A percentile compares a stretch with the other conserved stretches of the same genome.
Conservation (phyloP, 2,888 invertebrate genomes). For the Metallyticus violacea region DNA sequence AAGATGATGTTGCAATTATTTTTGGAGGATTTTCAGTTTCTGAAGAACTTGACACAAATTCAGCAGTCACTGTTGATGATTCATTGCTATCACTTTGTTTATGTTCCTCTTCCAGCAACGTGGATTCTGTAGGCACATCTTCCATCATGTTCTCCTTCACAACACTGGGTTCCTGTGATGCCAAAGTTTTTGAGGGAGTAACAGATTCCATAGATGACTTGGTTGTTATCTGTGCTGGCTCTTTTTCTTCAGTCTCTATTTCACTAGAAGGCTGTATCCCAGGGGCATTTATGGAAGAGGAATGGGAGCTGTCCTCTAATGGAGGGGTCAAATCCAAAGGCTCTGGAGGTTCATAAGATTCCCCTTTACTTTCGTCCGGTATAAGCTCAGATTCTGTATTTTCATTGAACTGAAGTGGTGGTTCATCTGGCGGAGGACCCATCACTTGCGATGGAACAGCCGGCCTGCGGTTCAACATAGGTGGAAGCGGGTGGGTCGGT, state of each 20-base stretch:
- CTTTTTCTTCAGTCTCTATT: neutral
- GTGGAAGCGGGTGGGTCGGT: neutral
- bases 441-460: neutral
- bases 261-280: neutral
- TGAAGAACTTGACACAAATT: neutral
- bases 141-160: neutral
- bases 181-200: neutral
- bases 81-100: neutral
- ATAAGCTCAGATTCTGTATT: neutral
- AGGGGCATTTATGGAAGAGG: neutral
- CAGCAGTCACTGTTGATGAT: neutral
- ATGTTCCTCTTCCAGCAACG: neutral
- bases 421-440: neutral
- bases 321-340: neutral
- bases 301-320: neutral
- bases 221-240: neutral
- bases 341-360: neutral
- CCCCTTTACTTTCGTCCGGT: neutral
- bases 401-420: neutral
- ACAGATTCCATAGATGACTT: neutral
- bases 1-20: conserved; percentile 24
- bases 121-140: neutral
- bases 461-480: neutral
- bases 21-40: neutral
- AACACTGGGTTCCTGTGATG: neutral